These are phyloP conservation scores for Sphyrna mokarran DNA, from an alignment of 2,113 vertebrate genomes.

Conservation along the genomic window DNA sequence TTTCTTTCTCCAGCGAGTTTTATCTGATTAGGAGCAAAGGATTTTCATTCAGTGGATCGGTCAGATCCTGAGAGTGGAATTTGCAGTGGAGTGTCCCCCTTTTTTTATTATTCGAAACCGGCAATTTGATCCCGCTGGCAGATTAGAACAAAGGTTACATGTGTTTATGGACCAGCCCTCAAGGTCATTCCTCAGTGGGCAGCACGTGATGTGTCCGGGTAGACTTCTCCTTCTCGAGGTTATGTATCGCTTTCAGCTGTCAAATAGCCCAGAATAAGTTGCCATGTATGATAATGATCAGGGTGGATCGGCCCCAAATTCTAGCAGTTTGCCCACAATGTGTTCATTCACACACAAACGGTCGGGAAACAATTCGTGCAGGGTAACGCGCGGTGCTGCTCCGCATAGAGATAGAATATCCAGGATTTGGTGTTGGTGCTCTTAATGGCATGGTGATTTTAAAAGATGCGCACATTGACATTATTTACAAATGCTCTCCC, in stretches of 20 bases:
- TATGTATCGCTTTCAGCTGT: constrained; percentile 35
- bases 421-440: neutral
- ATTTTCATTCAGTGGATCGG: neutral
- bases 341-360: neutral
- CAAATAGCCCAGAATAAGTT: constrained; percentile 23
- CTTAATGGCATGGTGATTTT: neutral
- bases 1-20: no score
- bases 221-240: neutral
- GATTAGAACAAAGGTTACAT: constrained; percentile 37
- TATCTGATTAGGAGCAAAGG: neutral
- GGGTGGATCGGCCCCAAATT: constrained; percentile 11
- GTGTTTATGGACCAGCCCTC: constrained; percentile 35
- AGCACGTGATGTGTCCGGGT: constrained; percentile 28
- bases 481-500: neutral
- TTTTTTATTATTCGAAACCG: neutral
- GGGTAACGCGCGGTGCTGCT: neutral
- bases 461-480: neutral
- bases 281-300: constrained; percentile 20
- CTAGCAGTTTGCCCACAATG: neutral
- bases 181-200: constrained; percentile 34
- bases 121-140: constrained; percentile 24
- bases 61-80: neutral
- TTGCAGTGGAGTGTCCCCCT: neutral
- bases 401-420: neutral
- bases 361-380: neutral